A percentile compares a stretch with the other conserved stretches of the same genome.
phyloP scores from a whole-genome alignment of 2,797 vertebrate species.

The Otolemur crassicaudatus region DNA sequence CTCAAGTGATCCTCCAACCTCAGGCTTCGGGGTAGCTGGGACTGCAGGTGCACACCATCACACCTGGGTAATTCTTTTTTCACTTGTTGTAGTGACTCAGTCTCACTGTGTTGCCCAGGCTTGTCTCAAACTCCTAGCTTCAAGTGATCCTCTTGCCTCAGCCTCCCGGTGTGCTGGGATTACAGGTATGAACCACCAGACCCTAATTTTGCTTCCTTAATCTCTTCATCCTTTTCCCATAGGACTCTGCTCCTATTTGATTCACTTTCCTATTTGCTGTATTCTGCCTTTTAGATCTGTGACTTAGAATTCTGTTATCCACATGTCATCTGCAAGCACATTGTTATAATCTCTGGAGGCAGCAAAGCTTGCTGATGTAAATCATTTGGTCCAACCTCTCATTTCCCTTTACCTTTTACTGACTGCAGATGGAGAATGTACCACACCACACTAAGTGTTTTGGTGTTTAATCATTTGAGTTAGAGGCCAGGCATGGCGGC shows the following conservation, averaged over 20 bases:
- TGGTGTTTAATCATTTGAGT: background rate
- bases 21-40: background rate
- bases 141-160: background rate
- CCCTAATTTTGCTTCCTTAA: background rate
- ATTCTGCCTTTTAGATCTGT: background rate
- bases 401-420: background rate
- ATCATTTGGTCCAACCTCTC: background rate
- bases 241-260: background rate
- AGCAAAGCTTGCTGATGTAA: background rate
- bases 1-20: too few relatives aligned
- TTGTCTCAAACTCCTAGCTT: background rate
- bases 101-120: background rate
- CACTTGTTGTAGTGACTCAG: background rate
- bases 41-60: background rate
- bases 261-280: constrained; percentile 13
- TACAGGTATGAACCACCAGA: background rate
- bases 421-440: background rate
- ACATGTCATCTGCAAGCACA: background rate
- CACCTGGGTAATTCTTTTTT: background rate
- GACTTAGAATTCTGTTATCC: constrained; percentile 5
- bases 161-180: background rate
- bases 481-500: background rate
- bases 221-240: background rate
- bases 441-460: background rate
- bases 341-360: background rate